phyloP scores from a whole-genome alignment of 1,140 invertebrate genomes.

The Scaptomyza montana region DNA sequence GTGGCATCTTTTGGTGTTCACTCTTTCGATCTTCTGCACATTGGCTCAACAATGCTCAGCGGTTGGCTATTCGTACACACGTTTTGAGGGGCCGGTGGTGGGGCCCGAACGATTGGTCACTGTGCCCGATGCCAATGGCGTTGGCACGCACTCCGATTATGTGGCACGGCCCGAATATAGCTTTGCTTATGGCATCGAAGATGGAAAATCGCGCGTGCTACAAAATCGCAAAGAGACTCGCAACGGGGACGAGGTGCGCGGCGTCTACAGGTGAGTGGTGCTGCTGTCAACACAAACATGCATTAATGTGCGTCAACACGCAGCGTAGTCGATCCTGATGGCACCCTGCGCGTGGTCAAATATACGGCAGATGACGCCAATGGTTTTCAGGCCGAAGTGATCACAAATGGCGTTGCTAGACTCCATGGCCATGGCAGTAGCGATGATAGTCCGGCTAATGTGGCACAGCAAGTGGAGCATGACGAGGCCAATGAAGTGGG shows the following conservation, averaged over 20 bases:
- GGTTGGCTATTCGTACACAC: constrained; percentile 87
- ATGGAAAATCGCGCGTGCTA: constrained; percentile 88
- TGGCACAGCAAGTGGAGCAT: constrained; percentile 54
- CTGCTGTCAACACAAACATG: constrained; percentile 36
- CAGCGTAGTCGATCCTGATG: constrained; percentile 85
- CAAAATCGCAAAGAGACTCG: constrained; percentile 89
- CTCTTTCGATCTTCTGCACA: constrained; percentile 38
- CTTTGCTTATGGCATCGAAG: constrained; percentile 88
- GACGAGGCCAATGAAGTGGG: constrained; percentile 35
- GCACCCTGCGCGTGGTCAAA: constrained; percentile 84
- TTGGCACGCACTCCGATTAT: constrained; percentile 85
- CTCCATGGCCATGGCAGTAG: constrained; percentile 68
- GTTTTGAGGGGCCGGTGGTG: constrained; percentile 88
- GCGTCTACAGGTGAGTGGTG: constrained; percentile 86
- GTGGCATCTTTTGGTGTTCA: constrained; percentile 37
- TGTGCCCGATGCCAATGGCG: constrained; percentile 84
- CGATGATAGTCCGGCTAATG: constrained; percentile 6
- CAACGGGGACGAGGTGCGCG: constrained; percentile 88
- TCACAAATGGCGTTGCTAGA: constrained; percentile 72
- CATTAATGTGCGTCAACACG: constrained; percentile 46
- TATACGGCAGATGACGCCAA: constrained; percentile 85
- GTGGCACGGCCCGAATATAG: constrained; percentile 88
- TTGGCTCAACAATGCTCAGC: constrained; percentile 70
- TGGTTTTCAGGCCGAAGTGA: constrained; percentile 85
- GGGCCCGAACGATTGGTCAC: constrained; percentile 85